Evolutionary conservation across 2,888 invertebrate species (phyloP), one percentile per base, ranked within the genome.

Genomic region (Congeria kusceri): DNA sequence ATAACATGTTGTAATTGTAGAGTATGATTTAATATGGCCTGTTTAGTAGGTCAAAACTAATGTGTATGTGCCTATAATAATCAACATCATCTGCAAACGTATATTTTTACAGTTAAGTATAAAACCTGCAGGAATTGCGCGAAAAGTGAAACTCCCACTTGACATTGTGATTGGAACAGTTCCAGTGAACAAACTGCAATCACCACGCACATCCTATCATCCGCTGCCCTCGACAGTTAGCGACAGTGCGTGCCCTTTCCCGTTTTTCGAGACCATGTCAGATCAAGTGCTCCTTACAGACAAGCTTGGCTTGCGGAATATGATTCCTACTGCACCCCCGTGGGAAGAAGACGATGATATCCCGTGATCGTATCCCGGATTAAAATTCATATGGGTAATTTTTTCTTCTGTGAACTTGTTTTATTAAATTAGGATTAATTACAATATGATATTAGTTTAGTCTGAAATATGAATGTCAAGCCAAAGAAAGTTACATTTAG

Each of bases 271-370:
- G 78, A 84, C 80, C 59, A 75, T 85, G 9, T 88, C 88, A 7
- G 89, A 90, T 74, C 86, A 87, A 79, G 82, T 87, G 59, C 86
- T 84, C 70, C 85, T 91, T 64, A 87, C 89, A 1, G 91, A 91
- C 77, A 84, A 89, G 72, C 83, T 86, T 53, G 84, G 77, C 84
- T 71, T 84, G 79, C 87, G 89, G 68, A 87, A 87, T 53, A 90
- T 90, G 90, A 77, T 90, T 65, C 90, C 90, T 13, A 89, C 91
- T 59, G 90, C 91, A 0, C 90, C 91, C 28, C 90, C 90, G 2
- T 89, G 90, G 90, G 90, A 90, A 53, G 90, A 90, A 61, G 89
- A 91, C 67, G 91, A 90, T 64, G 91, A 91, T 77, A 91, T 91
- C 53, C 91, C 91, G 28, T 91, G 90, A 91, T 46, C 47, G 20